Percentiles rank a stretch among this genome's conserved stretches.
phyloP scores from a whole-genome alignment of 2,888 invertebrate species.

The Xylocampa areola region DNA sequence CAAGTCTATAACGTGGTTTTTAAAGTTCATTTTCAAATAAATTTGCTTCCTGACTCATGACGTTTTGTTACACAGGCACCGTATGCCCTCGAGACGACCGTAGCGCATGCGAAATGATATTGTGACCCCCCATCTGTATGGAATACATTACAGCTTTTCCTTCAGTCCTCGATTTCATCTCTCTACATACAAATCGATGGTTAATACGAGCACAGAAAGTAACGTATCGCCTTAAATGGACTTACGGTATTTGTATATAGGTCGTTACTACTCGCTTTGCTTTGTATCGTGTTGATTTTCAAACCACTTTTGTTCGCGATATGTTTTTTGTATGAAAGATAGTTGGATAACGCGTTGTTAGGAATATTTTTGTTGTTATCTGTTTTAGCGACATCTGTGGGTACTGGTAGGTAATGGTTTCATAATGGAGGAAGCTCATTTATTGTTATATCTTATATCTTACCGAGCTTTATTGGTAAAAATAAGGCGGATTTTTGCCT shows the following conservation, averaged over 20 bases:
- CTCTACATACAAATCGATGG: constrained; percentile 62
- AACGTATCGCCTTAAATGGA: constrained; percentile 60
- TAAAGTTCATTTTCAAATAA: constrained; percentile 43
- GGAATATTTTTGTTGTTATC: constrained; percentile 63
- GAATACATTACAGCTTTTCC: constrained; percentile 66
- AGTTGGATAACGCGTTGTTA: constrained; percentile 61
- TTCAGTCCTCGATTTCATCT: constrained; percentile 24
- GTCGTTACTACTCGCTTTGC: constrained; percentile 79
- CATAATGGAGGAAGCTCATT: constrained; percentile 40
- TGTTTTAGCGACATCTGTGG: constrained; percentile 59
- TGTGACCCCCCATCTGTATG: constrained; percentile 57
- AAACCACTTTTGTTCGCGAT: constrained; percentile 81
- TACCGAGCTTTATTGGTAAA: background rate
- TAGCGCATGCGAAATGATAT: constrained; percentile 82
- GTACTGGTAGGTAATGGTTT: constrained; percentile 46
- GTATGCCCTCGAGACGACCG: constrained; percentile 83
- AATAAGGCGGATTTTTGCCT: too few relatives aligned
- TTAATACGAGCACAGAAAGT: constrained; percentile 47
- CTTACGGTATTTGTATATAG: constrained; percentile 76
- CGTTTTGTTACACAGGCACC: constrained; percentile 50
- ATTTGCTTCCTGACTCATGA: constrained; percentile 31
- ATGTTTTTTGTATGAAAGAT: constrained; percentile 73
- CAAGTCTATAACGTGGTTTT: fast-evolving
- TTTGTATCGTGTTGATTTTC: constrained; percentile 83
- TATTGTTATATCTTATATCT: constrained; percentile 20